Percentiles rank a stretch among this genome's conserved stretches.
Evolutionary conservation across 2,888 invertebrate species (phyloP).

Genomic region (Anoplius nigerrimus): DNA sequence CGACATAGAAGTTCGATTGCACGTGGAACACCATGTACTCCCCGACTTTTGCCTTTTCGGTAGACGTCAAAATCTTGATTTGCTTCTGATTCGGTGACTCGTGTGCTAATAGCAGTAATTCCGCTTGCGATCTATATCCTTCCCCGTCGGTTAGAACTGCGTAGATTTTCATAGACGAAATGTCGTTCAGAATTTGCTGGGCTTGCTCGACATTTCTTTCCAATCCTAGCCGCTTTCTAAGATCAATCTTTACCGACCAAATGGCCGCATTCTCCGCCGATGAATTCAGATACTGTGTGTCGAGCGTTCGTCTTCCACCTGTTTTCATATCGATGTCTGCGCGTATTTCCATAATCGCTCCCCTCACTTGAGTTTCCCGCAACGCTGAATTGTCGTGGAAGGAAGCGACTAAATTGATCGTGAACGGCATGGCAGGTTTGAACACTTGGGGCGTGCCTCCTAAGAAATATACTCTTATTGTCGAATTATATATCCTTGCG

Average conservation of each 20-base stretch:
- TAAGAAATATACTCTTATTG: slow-evolving; percentile 87
- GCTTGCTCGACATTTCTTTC: slow-evolving; percentile 78
- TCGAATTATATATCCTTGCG: slow-evolving; percentile 91
- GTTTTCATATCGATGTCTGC: slow-evolving; percentile 79
- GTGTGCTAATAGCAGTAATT: slow-evolving; percentile 85
- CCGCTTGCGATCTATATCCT: slow-evolving; percentile 82
- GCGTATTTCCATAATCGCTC: slow-evolving; percentile 82
- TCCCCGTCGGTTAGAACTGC: slow-evolving; percentile 83
- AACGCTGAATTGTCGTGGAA: slow-evolving; percentile 94
- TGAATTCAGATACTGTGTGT: slow-evolving; percentile 79
- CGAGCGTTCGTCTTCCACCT: slow-evolving; percentile 82
- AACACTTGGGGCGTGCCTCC: slow-evolving; percentile 95
- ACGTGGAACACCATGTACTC: slow-evolving; percentile 97
- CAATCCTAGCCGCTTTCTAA: slow-evolving; percentile 81
- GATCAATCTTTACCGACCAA: slow-evolving; percentile 89
- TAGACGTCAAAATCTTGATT: slow-evolving; percentile 90
- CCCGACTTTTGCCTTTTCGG: slow-evolving; percentile 88
- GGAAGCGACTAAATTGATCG: slow-evolving; percentile 87
- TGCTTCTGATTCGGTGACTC: slow-evolving; percentile 89
- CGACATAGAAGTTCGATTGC: slow-evolving; percentile 92
- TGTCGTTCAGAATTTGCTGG: slow-evolving; percentile 81
- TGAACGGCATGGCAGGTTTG: slow-evolving; percentile 95
- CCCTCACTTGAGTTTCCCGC: slow-evolving; percentile 79
- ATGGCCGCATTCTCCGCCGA: slow-evolving; percentile 84
- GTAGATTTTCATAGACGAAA: slow-evolving; percentile 81